Conservation (phyloP, 1,140 invertebrate genomes). For the Drosophila ogumai region DNA sequence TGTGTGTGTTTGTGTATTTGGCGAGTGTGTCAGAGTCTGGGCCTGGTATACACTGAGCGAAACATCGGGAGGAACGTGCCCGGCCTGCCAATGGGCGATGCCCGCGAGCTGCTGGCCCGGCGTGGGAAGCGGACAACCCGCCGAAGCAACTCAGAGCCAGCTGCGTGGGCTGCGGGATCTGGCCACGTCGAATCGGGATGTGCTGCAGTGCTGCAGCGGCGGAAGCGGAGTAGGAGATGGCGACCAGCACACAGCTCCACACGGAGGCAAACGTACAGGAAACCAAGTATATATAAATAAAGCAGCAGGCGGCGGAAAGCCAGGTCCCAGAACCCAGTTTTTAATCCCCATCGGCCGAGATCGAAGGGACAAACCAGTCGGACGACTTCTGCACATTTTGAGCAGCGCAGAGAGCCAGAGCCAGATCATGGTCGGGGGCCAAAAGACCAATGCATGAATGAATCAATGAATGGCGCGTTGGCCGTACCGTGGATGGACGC, state of each 20-base stretch:
- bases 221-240: conserved; percentile 25
- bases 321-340: conserved; percentile 40
- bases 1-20: conserved; percentile 11
- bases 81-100: conserved; percentile 58
- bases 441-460: conserved; percentile 66
- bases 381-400: conserved; percentile 80
- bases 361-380: conserved; percentile 71
- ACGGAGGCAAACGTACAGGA: conserved; percentile 28
- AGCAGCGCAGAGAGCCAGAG: conserved; percentile 58
- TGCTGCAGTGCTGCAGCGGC: conserved; percentile 20
- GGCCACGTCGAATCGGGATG: conserved; percentile 13
- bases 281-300: conserved; percentile 34
- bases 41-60: conserved; percentile 65
- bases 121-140: conserved; percentile 58
- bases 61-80: conserved; percentile 56
- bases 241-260: conserved; percentile 21
- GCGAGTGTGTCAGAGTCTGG: conserved; percentile 39
- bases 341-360: conserved; percentile 30
- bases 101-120: conserved; percentile 21
- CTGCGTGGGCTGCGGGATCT: conserved; percentile 52
- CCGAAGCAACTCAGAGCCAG: conserved; percentile 9
- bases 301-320: conserved; percentile 19
- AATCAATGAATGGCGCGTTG: conserved; percentile 70
- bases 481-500: conserved; percentile 11
- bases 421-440: conserved; percentile 21